A percentile compares a stretch with the other conserved stretches of the same genome.
These are phyloP conservation scores for Galago senegalensis DNA, from an alignment of 2,797 vertebrate species.

Conservation along the genomic window DNA sequence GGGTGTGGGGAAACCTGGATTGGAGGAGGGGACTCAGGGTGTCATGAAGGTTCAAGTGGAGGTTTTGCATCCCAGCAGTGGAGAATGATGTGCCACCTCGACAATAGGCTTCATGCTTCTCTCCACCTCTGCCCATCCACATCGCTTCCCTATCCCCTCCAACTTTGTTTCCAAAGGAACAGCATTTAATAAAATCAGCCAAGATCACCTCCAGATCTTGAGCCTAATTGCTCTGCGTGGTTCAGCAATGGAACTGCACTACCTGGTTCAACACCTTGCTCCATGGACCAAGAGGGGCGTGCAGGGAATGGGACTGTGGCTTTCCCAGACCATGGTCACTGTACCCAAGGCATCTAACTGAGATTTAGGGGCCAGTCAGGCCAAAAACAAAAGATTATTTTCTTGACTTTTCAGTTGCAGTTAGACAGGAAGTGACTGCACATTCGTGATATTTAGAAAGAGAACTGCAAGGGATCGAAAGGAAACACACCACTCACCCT, in stretches of 20 bases:
- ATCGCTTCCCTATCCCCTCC: background rate
- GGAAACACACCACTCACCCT: background rate
- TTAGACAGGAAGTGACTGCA: slow-evolving; percentile 39
- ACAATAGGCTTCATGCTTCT: background rate
- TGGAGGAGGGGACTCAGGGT: background rate
- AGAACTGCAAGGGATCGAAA: background rate
- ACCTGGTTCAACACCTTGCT: background rate
- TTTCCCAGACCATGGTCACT: background rate
- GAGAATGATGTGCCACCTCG: background rate
- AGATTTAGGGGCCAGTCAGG: background rate
- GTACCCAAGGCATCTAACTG: background rate
- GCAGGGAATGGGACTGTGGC: background rate
- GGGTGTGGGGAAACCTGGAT: background rate
- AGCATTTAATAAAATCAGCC: background rate
- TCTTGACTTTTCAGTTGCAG: background rate
- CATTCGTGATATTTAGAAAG: background rate
- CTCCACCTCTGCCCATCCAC: background rate
- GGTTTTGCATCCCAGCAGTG: background rate
- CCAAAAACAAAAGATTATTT: slow-evolving; percentile 44
- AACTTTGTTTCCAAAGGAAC: background rate
- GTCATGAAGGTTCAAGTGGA: background rate
- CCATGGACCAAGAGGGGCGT: background rate
- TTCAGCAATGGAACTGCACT: background rate
- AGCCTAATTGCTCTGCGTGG: background rate
- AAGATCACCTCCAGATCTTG: background rate